Evolutionary conservation across 37 sponge, comb jelly and placozoan genomes (phyloP), one percentile per base, ranked within the genome.

Genomic region (Corticium candelabrum): DNA sequence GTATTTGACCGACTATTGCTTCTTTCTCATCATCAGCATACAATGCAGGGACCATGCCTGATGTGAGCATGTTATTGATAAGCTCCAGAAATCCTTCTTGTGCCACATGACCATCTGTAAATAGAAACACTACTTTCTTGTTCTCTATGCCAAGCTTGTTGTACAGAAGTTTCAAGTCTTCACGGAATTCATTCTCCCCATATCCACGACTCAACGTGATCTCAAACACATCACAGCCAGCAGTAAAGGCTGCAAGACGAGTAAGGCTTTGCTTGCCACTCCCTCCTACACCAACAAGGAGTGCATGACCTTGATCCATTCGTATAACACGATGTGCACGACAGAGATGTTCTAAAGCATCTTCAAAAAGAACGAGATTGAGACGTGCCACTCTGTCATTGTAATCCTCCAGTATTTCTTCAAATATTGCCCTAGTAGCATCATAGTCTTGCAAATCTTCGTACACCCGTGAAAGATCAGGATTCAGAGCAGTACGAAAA

Each of bases 41-140:
- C 37, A 98, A 84, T 30, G 95, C 95, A 3, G 99, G 99, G 11
- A 98, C 99, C 99, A 94, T 94, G 2, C 99, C 99, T 70, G 93
- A 89, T 1, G 99, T 98, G 71, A 98, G 78, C 99, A 98, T 98
- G 89, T 98, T 98, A 82, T 98, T 98, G 40, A 98, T 86, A 29
- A 92, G 83, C 79, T 98, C 99, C 67, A 98, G 89, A 80, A 98
- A 98, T 1, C 99, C 95, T 83, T 97, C 99, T 70, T 97, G 95
- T 3, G 94, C 99, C 39, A 97, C 99, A 77, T 97, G 99, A 33
- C 90, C 99, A 82, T 97, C 99, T 37, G 95, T 89, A 75, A 97
- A 97, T 41, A 97, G 87, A 40, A 97, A 97, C 76, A 97, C 99
- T 69, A 92, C 94, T 85, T 84, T 89, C 77, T 94, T 97, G 77